Evolutionary conservation across 2,888 invertebrate species (phyloP), one percentile per base, ranked within the genome.

Genomic region (Caenorhabditis panamensis): DNA sequence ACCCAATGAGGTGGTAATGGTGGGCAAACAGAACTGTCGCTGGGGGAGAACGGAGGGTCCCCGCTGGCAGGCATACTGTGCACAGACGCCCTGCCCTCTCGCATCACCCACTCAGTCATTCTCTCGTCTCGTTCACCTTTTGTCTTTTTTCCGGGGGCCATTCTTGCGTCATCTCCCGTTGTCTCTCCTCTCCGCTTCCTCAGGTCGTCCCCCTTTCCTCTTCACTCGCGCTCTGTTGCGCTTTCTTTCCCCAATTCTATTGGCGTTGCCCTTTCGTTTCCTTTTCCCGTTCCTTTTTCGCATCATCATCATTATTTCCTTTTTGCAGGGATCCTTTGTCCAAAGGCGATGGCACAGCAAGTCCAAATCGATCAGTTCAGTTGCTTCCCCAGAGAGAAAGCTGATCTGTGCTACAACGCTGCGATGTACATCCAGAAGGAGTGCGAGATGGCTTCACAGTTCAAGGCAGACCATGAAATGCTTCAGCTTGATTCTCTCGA

Each of bases 261-360:
- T 31, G n/a, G n/a, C n/a, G n/a, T n/a, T n/a, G n/a, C 31, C 31
- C 5, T 31, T n/a, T 67, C 24, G 16, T 36, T 26, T 36, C 47
- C 11, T 36, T 26, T 44, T 58, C 58, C 56, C 66, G 54, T 44
- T 31, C 67, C 56, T 67, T 67, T 68, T 47, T n/a, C n/a, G n/a
- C n/a, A n/a, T n/a, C n/a, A n/a, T n/a, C n/a, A n/a, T n/a, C n/a
- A n/a, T n/a, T n/a, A n/a, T n/a, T n/a, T n/a, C n/a, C n/a, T n/a
- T n/a, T n/a, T n/a, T n/a, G n/a, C 68, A 68, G 68, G 44, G 22
- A 36, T 59, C 68, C 68, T 37, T 20, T 49, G 54, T 67, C 67
- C 56, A 36, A 36, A 16, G 49, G 56, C 54, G 47, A 68, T 68
- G 68, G 49, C 56, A 2, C 56, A 58, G 9, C 68, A 41, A n/a